Conservation (phyloP, 2,888 invertebrate genomes). For the Cryptocheilus praepositus region DNA sequence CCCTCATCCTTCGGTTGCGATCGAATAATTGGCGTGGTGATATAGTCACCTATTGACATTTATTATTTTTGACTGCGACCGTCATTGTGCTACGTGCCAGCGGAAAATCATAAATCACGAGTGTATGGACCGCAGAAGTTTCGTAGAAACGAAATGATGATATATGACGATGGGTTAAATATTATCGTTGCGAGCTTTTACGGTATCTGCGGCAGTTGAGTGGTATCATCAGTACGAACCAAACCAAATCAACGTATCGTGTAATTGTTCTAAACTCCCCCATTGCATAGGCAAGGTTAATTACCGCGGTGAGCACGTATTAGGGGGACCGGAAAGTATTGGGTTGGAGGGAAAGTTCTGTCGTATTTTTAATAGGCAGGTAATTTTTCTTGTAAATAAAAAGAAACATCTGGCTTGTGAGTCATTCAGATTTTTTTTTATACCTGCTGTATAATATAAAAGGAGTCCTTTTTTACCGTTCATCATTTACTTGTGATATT, state of each 20-base stretch:
- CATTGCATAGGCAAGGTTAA: no score
- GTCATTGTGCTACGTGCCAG: not conserved
- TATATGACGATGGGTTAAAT: not conserved
- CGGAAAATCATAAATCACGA: not conserved
- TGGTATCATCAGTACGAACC: not conserved
- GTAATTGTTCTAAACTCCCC: no score
- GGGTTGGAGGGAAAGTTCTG: no score
- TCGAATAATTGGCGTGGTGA: slow-evolving; percentile 40
- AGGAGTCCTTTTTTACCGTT: no score
- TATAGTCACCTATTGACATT: slow-evolving; percentile 42
- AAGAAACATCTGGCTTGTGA: no score
- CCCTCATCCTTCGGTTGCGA: slow-evolving; percentile 30
- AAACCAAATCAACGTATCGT: not conserved
- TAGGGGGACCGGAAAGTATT: no score
- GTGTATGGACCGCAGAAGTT: not conserved
- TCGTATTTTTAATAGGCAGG: no score
- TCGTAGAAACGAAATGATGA: not conserved
- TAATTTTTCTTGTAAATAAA: no score
- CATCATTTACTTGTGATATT: no score
- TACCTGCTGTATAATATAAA: no score
- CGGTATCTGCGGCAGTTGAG: not conserved
- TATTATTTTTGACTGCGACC: slow-evolving; percentile 36
- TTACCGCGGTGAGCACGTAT: no score
- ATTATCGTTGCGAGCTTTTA: not conserved
- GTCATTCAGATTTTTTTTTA: no score